Percentiles rank a stretch among this genome's conserved stretches.
These are phyloP conservation scores for Rhinogobius similis DNA, from an alignment of 2,113 vertebrate genomes.

Conservation along the genomic window DNA sequence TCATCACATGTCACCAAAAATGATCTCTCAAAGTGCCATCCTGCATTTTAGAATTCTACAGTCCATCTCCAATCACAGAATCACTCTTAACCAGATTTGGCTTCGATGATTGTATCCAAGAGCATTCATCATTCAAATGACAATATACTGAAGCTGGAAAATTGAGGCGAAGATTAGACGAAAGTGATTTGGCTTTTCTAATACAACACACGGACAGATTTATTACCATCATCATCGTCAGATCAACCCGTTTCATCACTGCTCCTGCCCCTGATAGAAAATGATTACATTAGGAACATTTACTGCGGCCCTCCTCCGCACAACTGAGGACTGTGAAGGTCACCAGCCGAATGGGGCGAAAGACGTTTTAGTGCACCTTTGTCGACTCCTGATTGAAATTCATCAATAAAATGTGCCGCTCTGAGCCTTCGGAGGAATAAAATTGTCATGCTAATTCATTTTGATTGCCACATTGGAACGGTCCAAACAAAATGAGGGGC, in stretches of 20 bases:
- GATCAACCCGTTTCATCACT: slow-evolving; percentile 56
- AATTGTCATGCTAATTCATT: slow-evolving; percentile 86
- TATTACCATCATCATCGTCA: slow-evolving; percentile 45
- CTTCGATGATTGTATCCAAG: slow-evolving; percentile 23
- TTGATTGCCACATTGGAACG: slow-evolving; percentile 81
- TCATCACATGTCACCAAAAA: background rate
- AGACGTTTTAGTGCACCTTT: slow-evolving; percentile 66
- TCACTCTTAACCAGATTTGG: slow-evolving; percentile 24
- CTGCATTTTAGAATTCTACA: background rate
- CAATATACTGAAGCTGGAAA: slow-evolving; percentile 34
- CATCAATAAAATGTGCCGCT: slow-evolving; percentile 68
- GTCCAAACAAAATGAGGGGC: slow-evolving; percentile 78
- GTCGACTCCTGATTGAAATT: slow-evolving; percentile 75
- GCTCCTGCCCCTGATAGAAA: slow-evolving; percentile 42
- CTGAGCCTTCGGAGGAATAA: slow-evolving; percentile 78
- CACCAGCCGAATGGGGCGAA: slow-evolving; percentile 34
- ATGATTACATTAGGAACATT: slow-evolving; percentile 60
- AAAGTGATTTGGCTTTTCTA: slow-evolving; percentile 27
- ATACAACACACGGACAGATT: slow-evolving; percentile 46
- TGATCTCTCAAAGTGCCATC: background rate
- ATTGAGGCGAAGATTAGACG: slow-evolving; percentile 41
- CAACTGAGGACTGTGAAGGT: slow-evolving; percentile 65
- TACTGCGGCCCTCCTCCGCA: slow-evolving; percentile 34
- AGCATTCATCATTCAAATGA: slow-evolving; percentile 46
- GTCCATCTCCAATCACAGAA: slow-evolving; percentile 5